Conservation (phyloP, 30 jellyfish, hydroid and myxozoan species). For the Hydractinia echinata region DNA sequence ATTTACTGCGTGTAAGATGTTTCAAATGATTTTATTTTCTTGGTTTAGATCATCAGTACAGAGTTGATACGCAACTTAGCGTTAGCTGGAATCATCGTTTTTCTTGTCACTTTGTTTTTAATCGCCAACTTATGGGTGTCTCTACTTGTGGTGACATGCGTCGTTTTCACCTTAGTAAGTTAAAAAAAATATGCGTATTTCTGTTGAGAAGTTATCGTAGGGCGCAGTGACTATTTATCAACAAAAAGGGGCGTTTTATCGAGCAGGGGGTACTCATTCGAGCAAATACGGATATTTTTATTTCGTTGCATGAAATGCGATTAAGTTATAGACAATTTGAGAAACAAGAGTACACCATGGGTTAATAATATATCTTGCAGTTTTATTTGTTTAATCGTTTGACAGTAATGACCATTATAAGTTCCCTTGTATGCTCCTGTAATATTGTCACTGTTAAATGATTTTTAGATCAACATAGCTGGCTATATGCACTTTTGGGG, state of each 20-base stretch:
- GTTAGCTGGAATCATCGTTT: constrained; percentile 66
- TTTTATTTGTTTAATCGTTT: no score
- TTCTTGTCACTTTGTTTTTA: constrained; percentile 57
- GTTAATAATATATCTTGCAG: no score
- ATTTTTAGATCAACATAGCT: constrained; percentile 69
- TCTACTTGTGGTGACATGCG: constrained; percentile 72
- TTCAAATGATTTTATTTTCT: not conserved
- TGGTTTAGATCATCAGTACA: constrained; percentile 39
- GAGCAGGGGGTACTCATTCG: no score
- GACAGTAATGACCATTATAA: no score
- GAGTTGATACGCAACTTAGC: constrained; percentile 66
- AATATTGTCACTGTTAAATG: not conserved
- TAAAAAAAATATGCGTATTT: not conserved
- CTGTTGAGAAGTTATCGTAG: not conserved
- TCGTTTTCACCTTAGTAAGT: constrained; percentile 67
- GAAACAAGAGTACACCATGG: no score
- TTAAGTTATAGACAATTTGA: no score
- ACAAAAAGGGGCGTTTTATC: no score
- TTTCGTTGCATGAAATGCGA: no score
- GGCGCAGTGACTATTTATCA: no score
- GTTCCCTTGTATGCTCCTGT: not conserved
- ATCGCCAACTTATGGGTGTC: constrained; percentile 74
- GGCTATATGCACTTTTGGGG: constrained; percentile 93
- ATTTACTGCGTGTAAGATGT: no score
- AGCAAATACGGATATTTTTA: no score